Percentiles rank a stretch among this genome's conserved stretches.
Evolutionary conservation across 2,888 invertebrate genomes (phyloP).

Genomic region (Ophion ellenae): DNA sequence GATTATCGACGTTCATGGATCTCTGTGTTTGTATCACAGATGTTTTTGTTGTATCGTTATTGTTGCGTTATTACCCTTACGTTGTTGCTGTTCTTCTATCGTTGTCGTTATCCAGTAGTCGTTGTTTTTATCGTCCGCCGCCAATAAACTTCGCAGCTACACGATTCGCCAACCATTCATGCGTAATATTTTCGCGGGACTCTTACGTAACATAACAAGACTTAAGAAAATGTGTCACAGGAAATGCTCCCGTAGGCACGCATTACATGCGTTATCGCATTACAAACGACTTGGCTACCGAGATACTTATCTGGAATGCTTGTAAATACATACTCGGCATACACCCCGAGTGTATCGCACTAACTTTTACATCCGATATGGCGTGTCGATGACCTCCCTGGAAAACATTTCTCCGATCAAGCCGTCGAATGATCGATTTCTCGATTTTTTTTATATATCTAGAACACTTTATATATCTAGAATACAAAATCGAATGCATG

Average conservation of each 20-base stretch:
- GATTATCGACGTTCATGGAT: too few relatives aligned
- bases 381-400: conserved; percentile 53
- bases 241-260: background rate
- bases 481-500: background rate
- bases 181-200: conserved; percentile 3
- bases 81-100: too few relatives aligned
- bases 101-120: background rate
- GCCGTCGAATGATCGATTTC: conserved; percentile 39
- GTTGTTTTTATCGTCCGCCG: background rate
- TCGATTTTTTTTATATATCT: conserved; percentile 6
- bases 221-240: conserved; percentile 26
- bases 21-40: too few relatives aligned
- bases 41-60: too few relatives aligned
- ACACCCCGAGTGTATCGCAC: conserved; percentile 1
- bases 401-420: conserved; percentile 51
- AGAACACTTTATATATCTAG: background rate
- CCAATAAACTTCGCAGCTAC: conserved; percentile 2
- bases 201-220: conserved; percentile 47
- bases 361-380: conserved; percentile 51
- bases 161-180: background rate
- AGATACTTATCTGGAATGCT: conserved; percentile 42
- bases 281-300: conserved; percentile 44
- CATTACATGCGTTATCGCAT: conserved; percentile 53
- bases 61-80: too few relatives aligned
- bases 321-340: conserved; percentile 21